phyloP scores from a whole-genome alignment of 2,888 invertebrate species.

The Aelia acuminata region DNA sequence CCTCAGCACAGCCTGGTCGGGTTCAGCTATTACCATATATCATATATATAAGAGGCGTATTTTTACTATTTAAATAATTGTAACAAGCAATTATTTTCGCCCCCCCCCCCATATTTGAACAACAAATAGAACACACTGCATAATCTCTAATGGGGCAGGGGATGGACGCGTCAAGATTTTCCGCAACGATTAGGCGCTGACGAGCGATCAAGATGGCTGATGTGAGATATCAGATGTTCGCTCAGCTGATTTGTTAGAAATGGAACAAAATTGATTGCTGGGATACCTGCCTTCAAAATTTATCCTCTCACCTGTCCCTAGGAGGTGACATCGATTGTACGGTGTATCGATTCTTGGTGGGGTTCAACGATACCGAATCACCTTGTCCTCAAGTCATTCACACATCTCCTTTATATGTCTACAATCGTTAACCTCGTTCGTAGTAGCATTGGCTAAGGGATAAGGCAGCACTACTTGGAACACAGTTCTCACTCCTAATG shows the following conservation, averaged over 20 bases:
- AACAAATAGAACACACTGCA: not conserved
- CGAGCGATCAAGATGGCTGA: constrained; percentile 11
- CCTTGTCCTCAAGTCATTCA: constrained; percentile 26
- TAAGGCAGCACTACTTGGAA: not conserved
- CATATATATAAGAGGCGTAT: no score
- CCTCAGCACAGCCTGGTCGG: no score
- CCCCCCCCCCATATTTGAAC: not conserved
- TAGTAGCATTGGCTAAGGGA: not conserved
- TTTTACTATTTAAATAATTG: no score
- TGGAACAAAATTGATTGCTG: not conserved
- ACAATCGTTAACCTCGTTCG: not conserved
- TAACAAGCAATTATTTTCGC: not conserved
- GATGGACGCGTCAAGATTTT: not conserved
- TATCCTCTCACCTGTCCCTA: not conserved
- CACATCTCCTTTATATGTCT: constrained; percentile 10
- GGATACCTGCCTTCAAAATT: not conserved
- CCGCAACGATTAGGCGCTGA: not conserved
- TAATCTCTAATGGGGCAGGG: not conserved
- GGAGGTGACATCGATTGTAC: not conserved
- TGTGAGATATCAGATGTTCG: not conserved
- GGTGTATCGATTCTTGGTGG: not conserved
- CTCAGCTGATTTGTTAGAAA: constrained; percentile 14
- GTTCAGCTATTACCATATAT: no score
- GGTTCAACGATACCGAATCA: constrained; percentile 40
- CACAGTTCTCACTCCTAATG: not conserved